Conservation (phyloP, 2,113 vertebrate genomes). For the Cyphomyrus plagiostoma region DNA sequence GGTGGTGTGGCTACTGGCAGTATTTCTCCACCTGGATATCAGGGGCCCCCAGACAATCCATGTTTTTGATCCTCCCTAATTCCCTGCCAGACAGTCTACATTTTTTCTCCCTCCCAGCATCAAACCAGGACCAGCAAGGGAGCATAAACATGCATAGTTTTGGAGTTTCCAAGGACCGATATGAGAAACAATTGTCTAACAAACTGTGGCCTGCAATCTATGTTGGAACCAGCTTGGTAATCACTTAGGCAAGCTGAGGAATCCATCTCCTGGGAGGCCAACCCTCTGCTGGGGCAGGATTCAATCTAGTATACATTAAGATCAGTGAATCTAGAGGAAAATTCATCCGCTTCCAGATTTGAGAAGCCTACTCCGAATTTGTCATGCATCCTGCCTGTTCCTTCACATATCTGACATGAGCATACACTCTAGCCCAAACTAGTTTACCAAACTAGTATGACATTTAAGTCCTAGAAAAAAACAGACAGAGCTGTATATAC, state of each 20-base stretch:
- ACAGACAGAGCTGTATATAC: neutral
- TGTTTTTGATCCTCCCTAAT: neutral
- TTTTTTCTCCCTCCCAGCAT: neutral
- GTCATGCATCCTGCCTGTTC: neutral
- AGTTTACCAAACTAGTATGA: neutral
- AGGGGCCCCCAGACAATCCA: neutral
- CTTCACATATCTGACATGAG: neutral
- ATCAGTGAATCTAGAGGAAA: neutral
- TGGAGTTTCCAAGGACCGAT: neutral
- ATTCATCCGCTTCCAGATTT: neutral
- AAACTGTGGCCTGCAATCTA: neutral
- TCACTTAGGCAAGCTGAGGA: neutral
- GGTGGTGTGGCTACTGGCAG: neutral
- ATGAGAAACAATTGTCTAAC: neutral
- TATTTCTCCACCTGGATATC: neutral
- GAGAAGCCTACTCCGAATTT: neutral
- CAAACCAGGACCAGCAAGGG: neutral
- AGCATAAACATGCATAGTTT: neutral
- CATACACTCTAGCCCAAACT: neutral
- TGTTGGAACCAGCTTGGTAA: neutral
- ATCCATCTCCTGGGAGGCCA: neutral
- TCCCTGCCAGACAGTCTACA: neutral
- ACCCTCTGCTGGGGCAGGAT: neutral
- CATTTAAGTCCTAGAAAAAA: neutral
- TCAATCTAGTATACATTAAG: neutral